Evolutionary conservation across 1,140 invertebrate species (phyloP).

Genomic region (Tetramorium alpestre): DNA sequence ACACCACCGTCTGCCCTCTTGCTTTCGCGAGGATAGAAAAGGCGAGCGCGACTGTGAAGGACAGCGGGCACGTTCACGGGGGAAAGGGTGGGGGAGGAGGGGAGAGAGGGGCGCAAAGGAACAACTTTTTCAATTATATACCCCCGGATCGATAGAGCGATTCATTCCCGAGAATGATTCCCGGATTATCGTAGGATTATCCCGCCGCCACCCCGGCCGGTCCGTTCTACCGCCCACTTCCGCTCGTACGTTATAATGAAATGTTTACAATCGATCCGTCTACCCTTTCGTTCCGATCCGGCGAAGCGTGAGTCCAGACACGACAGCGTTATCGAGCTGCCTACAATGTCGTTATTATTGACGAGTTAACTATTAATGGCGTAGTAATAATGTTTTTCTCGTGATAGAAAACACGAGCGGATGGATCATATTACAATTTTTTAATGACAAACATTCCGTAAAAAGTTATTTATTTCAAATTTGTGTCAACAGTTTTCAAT

Average conservation of each 20-base stretch:
- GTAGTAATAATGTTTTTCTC: slow-evolving; percentile 23
- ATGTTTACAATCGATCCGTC: slow-evolving; percentile 69
- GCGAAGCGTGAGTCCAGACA: slow-evolving; percentile 47
- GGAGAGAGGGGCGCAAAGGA: slow-evolving; percentile 60
- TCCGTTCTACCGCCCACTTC: slow-evolving; percentile 53
- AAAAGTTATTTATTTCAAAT: neutral
- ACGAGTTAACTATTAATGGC: slow-evolving; percentile 52
- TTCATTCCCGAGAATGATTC: slow-evolving; percentile 79
- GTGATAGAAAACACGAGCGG: neutral
- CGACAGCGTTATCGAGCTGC: slow-evolving; percentile 52
- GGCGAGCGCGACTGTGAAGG: slow-evolving; percentile 63
- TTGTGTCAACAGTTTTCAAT: neutral
- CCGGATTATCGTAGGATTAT: slow-evolving; percentile 79
- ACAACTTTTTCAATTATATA: slow-evolving; percentile 79
- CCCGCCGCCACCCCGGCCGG: slow-evolving; percentile 44
- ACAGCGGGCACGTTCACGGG: slow-evolving; percentile 57
- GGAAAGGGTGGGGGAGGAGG: too few species aligned
- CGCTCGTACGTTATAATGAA: slow-evolving; percentile 67
- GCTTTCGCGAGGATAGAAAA: slow-evolving; percentile 44
- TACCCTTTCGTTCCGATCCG: slow-evolving; percentile 51
- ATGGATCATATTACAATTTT: neutral
- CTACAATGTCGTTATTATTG: slow-evolving; percentile 52
- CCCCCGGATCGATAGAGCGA: slow-evolving; percentile 76
- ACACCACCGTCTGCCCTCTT: slow-evolving; percentile 29
- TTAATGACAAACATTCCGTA: neutral